These are phyloP conservation scores for Nematopogon swammerdamellus DNA, from an alignment of 2,888 invertebrate genomes.

Conservation along the genomic window DNA sequence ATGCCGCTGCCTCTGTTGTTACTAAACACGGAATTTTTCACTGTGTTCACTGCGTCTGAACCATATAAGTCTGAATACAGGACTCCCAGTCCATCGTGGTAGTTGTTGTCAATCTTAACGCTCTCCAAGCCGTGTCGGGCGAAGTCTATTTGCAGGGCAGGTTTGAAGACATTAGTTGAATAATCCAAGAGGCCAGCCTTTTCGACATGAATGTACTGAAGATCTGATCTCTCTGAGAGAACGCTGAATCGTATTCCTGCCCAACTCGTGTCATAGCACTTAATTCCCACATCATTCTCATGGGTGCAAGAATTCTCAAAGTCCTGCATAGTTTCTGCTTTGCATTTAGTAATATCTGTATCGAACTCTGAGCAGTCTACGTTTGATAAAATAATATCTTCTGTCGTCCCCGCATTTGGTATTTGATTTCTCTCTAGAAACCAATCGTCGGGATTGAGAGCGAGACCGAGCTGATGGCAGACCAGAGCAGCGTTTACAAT, in stretches of 20 bases:
- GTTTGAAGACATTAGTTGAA: conserved; percentile 80
- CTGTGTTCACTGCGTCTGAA: conserved; percentile 74
- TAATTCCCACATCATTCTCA: conserved; percentile 82
- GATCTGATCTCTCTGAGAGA: conserved; percentile 78
- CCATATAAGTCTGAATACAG: conserved; percentile 93
- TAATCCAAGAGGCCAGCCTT: conserved; percentile 93
- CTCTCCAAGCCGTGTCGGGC: conserved; percentile 80
- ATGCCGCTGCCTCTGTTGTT: conserved; percentile 87
- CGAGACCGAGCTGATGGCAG: conserved; percentile 92
- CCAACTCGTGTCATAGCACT: conserved; percentile 91
- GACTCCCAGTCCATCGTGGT: conserved; percentile 90
- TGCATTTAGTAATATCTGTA: conserved; percentile 83
- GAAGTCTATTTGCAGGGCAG: conserved; percentile 86
- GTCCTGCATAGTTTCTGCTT: conserved; percentile 70
- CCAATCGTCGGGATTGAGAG: conserved; percentile 91
- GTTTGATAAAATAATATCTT: conserved; percentile 78
- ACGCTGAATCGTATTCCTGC: conserved; percentile 90
- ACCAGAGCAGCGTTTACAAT: conserved; percentile 87
- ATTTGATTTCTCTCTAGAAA: conserved; percentile 78
- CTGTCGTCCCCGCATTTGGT: conserved; percentile 72
- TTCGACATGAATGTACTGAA: conserved; percentile 86
- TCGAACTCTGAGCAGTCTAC: conserved; percentile 90
- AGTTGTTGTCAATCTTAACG: conserved; percentile 77
- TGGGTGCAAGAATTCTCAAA: conserved; percentile 89
- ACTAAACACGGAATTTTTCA: conserved; percentile 80